These are phyloP conservation scores for Drosophila kepulauana DNA, from an alignment of 1,140 invertebrate genomes.

Conservation along the genomic window DNA sequence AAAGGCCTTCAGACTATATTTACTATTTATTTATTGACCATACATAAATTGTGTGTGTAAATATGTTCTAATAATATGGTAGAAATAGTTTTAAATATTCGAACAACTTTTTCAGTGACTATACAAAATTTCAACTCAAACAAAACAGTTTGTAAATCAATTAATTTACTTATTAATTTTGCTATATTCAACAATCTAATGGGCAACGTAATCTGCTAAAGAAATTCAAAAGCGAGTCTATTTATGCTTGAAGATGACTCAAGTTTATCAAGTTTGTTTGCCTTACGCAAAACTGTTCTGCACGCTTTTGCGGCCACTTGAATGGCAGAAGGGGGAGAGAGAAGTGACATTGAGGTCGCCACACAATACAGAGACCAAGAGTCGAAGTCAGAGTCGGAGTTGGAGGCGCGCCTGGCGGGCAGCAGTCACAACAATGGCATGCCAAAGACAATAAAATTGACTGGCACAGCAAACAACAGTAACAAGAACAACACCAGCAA, in stretches of 20 bases:
- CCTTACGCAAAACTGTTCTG: slow-evolving; percentile 16
- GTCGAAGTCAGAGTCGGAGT: background rate
- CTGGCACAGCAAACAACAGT: slow-evolving; percentile 38
- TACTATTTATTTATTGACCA: too few relatives aligned
- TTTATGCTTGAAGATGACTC: background rate
- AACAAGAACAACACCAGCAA: slow-evolving; percentile 18
- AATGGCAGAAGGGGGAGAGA: too few relatives aligned
- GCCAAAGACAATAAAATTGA: slow-evolving; percentile 60
- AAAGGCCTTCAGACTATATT: too few relatives aligned
- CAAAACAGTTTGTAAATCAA: too few relatives aligned
- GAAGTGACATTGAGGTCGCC: slow-evolving; percentile 22
- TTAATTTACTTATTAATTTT: too few relatives aligned
- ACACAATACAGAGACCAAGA: background rate
- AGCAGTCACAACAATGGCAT: slow-evolving; percentile 49
- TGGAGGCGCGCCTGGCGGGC: slow-evolving; percentile 10
- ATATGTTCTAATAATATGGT: too few relatives aligned
- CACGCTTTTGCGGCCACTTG: slow-evolving; percentile 9
- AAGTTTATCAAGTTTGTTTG: background rate
- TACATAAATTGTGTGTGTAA: too few relatives aligned
- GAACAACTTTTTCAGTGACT: too few relatives aligned
- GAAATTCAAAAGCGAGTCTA: background rate
- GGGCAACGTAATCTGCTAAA: too few relatives aligned
- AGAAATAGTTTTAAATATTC: too few relatives aligned
- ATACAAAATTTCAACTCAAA: too few relatives aligned
- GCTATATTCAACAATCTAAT: too few relatives aligned